phyloP scores from a whole-genome alignment of 2,797 vertebrate genomes.

The Paratrypauchen microcephalus region DNA sequence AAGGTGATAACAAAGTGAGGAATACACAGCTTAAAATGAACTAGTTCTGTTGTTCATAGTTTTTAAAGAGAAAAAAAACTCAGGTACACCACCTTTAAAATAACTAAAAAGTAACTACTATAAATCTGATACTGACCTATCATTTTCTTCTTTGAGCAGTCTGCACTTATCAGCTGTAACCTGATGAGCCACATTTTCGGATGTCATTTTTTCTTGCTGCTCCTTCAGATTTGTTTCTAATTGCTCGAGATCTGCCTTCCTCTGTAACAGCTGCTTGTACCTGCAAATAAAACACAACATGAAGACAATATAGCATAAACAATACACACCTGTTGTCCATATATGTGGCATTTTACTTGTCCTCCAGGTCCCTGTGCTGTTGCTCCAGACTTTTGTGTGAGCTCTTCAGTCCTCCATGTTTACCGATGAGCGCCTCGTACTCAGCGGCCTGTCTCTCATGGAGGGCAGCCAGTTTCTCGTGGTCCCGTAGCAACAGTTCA shows the following conservation, averaged over 20 bases:
- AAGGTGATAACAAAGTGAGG: no score
- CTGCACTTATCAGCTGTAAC: constrained; percentile 84
- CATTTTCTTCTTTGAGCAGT: constrained; percentile 86
- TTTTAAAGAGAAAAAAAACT: no score
- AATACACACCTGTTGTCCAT: background rate
- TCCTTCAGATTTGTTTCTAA: constrained; percentile 89
- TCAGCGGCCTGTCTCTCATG: constrained; percentile 92
- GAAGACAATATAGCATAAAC: background rate
- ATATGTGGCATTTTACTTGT: constrained; percentile 78
- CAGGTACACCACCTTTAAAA: background rate
- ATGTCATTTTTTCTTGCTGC: constrained; percentile 91
- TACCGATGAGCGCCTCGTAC: constrained; percentile 91
- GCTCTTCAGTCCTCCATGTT: constrained; percentile 91
- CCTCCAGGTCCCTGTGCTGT: constrained; percentile 93
- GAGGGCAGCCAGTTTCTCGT: constrained; percentile 92
- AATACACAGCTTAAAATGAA: no score
- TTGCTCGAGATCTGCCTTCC: constrained; percentile 92
- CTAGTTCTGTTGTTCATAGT: no score
- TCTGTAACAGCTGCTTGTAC: constrained; percentile 92
- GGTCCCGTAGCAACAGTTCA: constrained; percentile 91
- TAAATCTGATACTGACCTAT: constrained; percentile 76
- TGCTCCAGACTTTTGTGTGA: constrained; percentile 92
- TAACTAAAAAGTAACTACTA: background rate
- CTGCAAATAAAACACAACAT: constrained; percentile 60
- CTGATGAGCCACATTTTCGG: constrained; percentile 87